Base-by-base conservation (phyloP, 2,888 invertebrate species). In the Gisinianus flammeolus region DNA sequence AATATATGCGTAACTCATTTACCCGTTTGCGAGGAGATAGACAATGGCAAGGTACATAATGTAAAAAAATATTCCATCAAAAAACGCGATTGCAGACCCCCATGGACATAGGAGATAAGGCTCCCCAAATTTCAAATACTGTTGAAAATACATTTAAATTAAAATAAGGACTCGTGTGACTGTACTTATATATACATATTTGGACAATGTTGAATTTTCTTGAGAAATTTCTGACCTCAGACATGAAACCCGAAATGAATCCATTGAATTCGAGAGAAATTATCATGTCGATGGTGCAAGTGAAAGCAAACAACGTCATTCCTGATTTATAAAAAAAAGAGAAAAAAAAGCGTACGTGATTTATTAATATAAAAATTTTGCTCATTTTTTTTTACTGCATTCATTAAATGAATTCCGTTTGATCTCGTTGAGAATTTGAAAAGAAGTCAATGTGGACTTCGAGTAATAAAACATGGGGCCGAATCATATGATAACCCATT, bases 251-350 rank as follows among this genome's bases (percentile, higher is more conserved):
- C 66, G 77, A 77, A 79, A 83, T 82, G 75, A 81, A 52, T 67
- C 83, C 83, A 78, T 78, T 79, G 71, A 79, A 83, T 76, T 83
- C 84, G 74, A 83, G 76, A 66, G 83, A 73, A 75, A 83, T 83
- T 64, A 83, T 83, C 75, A 81, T 58, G 75, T 83, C 84, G 79
- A 83, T 83, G 73, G 83, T 79, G 19, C 81, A 78, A n/a, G 82
- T 82, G 70, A 83, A 82, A 6, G 81, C 79, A 67, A 85, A 83
- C 10, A 85, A 79, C 26, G 82, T 79, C 67, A 81, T 58, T 24
- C 81, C 84, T 84, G 54, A 26, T 62, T 68, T 52, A 44, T 10
- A 44, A 44, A 16, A 44, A 8, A 44, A 16, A 44, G 44, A 44
- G 35, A 44, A 44, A 44, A 19, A 44, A 44, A 44, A 44, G 44